These are phyloP conservation scores for Abramis brama DNA, from an alignment of 2,113 vertebrate species.

Conservation along the genomic window DNA sequence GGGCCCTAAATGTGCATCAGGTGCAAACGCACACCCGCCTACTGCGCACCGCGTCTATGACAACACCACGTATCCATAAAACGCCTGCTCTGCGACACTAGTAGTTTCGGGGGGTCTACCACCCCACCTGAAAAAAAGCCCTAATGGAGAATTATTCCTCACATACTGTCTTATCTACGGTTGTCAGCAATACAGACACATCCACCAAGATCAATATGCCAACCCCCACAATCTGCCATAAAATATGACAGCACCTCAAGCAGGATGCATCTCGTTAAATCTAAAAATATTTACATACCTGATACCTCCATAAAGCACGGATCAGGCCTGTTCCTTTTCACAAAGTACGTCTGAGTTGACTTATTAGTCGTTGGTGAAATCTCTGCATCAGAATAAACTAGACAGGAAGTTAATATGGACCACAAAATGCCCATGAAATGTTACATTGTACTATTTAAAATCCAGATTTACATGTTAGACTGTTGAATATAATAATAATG, in stretches of 20 bases:
- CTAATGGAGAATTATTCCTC: neutral
- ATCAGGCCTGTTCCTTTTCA: constrained; percentile 37
- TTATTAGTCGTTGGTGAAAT: neutral
- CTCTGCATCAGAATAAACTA: neutral
- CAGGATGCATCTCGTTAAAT: constrained; percentile 35
- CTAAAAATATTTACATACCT: constrained; percentile 51
- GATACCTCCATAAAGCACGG: constrained; percentile 30
- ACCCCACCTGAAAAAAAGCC: neutral
- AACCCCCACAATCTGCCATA: constrained; percentile 20
- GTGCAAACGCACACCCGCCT: too few species aligned
- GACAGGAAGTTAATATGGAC: neutral
- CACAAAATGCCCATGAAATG: neutral
- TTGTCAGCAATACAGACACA: constrained; percentile 28
- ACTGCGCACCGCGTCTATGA: too few species aligned
- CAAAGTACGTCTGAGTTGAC: neutral
- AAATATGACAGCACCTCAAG: constrained; percentile 47
- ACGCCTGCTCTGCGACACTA: too few species aligned
- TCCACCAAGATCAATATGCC: constrained; percentile 36
- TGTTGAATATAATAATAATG: neutral
- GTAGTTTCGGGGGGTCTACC: too few species aligned
- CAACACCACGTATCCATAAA: too few species aligned
- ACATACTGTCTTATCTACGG: constrained; percentile 3
- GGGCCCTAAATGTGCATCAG: too few species aligned
- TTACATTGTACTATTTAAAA: neutral
- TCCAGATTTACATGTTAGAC: neutral